Evolutionary conservation across 2,888 invertebrate species (phyloP), one percentile per base, ranked within the genome.

Genomic region (Homarus gammarus): DNA sequence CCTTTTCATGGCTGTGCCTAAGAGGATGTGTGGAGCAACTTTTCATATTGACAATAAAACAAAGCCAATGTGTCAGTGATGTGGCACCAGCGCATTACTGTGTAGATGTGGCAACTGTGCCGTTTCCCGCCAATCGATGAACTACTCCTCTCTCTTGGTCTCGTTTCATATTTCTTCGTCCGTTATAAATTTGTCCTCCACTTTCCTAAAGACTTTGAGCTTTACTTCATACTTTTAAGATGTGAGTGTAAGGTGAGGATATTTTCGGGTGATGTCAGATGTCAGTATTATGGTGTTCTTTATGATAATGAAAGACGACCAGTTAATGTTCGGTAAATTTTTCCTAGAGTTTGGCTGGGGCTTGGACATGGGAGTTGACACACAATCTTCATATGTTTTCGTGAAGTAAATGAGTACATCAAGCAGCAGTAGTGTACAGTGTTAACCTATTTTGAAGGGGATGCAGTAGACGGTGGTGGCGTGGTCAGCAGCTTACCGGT

Each of bases 81-180:
- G 56, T 40, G 83, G 83, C 83, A 83, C 8, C 68, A 72, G 38
- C 84, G 84, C 84, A 3, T 68, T 22, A 38, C 40, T 27, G 70
- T n/a, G 40, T 56, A 75, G 56, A 84, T 75, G 61, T 84, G 84
- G 84, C 84, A 84, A 38, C n/a, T 36, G 75, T 61, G 36, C 49
- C 75, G 85, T 85, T 85, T 85, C 85, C 85, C 85, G 85, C 85
- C 85, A 85, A 85, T 85, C 85, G 85, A 85, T 85, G 85, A 68
- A 40, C 68, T 40, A 68, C 40, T 78, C 85, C 18, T 40, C 44
- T 49, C 68, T 78, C 85, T 78, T 85, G 68, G 85, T 78, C 49
- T 61, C n/a, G 51, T 85, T 85, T 85, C 85, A 78, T 15, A 78
- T 78, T 78, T 0, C 12, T 85, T 85, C 85, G 85, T 85, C 22